Conservation (phyloP, 2,113 vertebrate genomes). For the Dendropsophus ebraccatus region DNA sequence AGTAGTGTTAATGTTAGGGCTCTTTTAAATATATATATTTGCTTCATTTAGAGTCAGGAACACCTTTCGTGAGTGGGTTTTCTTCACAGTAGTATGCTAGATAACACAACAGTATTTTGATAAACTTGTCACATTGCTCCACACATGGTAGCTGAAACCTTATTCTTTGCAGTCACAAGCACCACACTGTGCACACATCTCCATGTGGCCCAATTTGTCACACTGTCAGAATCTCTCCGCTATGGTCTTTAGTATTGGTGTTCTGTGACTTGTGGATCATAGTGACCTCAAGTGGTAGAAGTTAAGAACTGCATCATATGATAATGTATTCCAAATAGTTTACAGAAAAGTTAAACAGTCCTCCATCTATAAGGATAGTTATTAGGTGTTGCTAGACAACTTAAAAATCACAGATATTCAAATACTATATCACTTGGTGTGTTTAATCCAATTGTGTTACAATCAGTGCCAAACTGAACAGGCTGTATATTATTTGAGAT, state of each 20-base stretch:
- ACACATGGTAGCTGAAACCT: not conserved
- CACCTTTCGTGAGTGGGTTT: not conserved
- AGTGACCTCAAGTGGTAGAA: constrained; percentile 3
- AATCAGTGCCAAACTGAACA: too few relatives aligned
- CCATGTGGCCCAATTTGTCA: not conserved
- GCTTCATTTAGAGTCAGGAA: not conserved
- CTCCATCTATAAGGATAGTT: too few relatives aligned
- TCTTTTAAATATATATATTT: too few relatives aligned
- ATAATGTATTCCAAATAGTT: not conserved
- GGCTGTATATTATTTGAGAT: too few relatives aligned
- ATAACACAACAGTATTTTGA: not conserved
- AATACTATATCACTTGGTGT: not conserved
- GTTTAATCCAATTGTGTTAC: not conserved
- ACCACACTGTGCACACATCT: not conserved
- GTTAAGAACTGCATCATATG: not conserved
- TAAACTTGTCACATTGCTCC: not conserved
- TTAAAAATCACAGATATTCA: not conserved
- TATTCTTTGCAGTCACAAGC: not conserved
- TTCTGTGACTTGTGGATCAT: not conserved
- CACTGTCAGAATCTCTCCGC: not conserved
- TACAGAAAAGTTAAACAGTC: too few relatives aligned
- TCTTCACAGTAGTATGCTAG: not conserved
- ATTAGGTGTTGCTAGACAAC: not conserved
- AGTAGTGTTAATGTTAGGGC: too few relatives aligned
- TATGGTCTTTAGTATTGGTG: not conserved